A percentile compares a stretch with the other conserved stretches of the same genome.
phyloP scores from a whole-genome alignment of 2,888 invertebrate species.

The Macrophya annulata region DNA sequence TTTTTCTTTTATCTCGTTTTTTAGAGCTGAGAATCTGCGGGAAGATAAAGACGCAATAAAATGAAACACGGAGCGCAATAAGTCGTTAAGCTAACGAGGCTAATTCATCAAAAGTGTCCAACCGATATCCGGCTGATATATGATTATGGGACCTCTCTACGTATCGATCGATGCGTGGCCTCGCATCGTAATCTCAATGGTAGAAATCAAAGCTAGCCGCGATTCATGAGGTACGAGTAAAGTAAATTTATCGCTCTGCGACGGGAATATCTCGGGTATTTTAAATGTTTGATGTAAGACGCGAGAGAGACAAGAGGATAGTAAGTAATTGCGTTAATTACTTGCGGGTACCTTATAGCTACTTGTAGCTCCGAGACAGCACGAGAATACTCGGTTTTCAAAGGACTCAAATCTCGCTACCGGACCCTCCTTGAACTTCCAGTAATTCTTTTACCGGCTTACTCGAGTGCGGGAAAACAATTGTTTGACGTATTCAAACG shows the following conservation, averaged over 20 bases:
- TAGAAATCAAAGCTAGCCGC: conserved; percentile 29
- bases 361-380: background rate
- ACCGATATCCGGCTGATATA: conserved; percentile 68
- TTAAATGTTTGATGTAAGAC: background rate
- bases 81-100: conserved; percentile 71
- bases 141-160: conserved; percentile 56
- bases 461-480: conserved; percentile 12
- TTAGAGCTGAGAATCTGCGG: conserved; percentile 14
- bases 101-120: conserved; percentile 73
- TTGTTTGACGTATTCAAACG: conserved; percentile 24
- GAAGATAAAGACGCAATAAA: conserved; percentile 67
- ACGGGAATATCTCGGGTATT: background rate
- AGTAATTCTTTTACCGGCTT: background rate
- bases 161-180: conserved; percentile 58
- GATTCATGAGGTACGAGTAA: too few species aligned
- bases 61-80: conserved; percentile 64
- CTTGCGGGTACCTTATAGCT: background rate
- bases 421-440: conserved; percentile 30
- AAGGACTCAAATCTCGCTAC: background rate
- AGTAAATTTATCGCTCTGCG: background rate
- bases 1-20: background rate
- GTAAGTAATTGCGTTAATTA: conserved; percentile 43
- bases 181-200: conserved; percentile 55
- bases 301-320: background rate
- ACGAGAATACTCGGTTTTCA: background rate